These are phyloP conservation scores for Bettongia penicillata DNA, from an alignment of 2,113 vertebrate genomes.

Conservation along the genomic window DNA sequence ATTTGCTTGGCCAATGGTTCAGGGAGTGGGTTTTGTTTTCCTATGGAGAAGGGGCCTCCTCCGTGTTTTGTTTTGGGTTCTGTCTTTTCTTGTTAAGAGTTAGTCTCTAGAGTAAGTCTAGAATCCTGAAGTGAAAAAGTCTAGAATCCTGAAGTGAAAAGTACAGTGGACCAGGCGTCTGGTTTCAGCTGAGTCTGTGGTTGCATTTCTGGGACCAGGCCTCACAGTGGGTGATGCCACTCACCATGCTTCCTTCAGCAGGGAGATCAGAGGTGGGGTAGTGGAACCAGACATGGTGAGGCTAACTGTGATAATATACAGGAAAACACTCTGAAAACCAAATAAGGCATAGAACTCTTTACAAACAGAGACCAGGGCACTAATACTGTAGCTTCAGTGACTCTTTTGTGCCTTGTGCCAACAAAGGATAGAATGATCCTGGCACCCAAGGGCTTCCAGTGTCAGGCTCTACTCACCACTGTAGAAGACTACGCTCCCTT, in stretches of 20 bases:
- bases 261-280: background rate
- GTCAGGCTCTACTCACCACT: too few species aligned
- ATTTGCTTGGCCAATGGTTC: slow-evolving; percentile 33
- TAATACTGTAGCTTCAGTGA: background rate
- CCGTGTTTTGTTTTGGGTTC: slow-evolving; percentile 41
- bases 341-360: background rate
- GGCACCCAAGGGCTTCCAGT: background rate
- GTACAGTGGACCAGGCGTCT: rapidly evolving
- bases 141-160: background rate
- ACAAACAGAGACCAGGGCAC: background rate
- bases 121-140: background rate
- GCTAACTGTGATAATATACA: background rate
- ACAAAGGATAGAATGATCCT: background rate
- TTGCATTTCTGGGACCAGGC: background rate
- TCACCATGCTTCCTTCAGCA: rapidly evolving
- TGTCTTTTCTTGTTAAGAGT: background rate
- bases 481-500: background rate
- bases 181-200: background rate
- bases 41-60: slow-evolving; percentile 36
- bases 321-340: background rate
- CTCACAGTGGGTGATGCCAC: background rate
- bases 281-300: background rate
- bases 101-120: background rate
- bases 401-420: background rate
- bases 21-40: slow-evolving; percentile 1